Evolutionary conservation across 2,888 invertebrate genomes (phyloP).

Genomic region (Cistogaster globosa): DNA sequence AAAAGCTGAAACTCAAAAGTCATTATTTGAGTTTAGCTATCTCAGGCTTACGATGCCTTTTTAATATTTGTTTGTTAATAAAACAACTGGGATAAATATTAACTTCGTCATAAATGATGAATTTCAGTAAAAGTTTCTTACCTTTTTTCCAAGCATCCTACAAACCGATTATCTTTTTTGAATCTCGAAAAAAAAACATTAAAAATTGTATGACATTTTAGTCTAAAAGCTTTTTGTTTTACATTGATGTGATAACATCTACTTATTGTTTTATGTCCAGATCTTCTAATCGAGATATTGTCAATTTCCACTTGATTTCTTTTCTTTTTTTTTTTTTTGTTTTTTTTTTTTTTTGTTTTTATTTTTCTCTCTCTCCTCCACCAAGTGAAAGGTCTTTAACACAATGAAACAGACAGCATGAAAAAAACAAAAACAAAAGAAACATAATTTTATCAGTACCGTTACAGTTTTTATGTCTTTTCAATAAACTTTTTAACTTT

Average conservation of each 20-base stretch:
- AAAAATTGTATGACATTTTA: too few species aligned
- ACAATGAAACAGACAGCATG: constrained; percentile 44
- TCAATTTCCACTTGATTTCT: constrained; percentile 64
- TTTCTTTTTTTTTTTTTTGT: constrained; percentile 18
- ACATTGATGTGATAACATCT: constrained; percentile 52
- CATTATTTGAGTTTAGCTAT: too few species aligned
- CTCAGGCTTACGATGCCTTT: too few species aligned
- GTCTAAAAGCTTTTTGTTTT: constrained; percentile 11
- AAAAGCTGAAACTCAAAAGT: too few species aligned
- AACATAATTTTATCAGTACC: constrained; percentile 48
- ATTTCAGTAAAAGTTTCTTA: too few species aligned
- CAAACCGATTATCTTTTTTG: too few species aligned
- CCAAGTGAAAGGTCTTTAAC: constrained; percentile 65
- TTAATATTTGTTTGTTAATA: too few species aligned
- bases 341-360: constrained; percentile 20
- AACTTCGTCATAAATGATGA: too few species aligned
- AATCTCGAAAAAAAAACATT: too few species aligned
- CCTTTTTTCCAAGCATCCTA: too few species aligned
- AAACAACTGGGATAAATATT: too few species aligned
- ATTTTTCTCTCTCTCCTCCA: constrained; percentile 9
- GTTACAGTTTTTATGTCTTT: constrained; percentile 57
- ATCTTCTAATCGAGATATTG: constrained; percentile 64
- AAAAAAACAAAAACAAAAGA: constrained; percentile 7
- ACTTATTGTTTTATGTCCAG: constrained; percentile 13
- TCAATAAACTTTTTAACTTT: constrained; percentile 38